These are phyloP conservation scores for Tyrannus savana DNA, from an alignment of 2,113 vertebrate species.

Conservation along the genomic window DNA sequence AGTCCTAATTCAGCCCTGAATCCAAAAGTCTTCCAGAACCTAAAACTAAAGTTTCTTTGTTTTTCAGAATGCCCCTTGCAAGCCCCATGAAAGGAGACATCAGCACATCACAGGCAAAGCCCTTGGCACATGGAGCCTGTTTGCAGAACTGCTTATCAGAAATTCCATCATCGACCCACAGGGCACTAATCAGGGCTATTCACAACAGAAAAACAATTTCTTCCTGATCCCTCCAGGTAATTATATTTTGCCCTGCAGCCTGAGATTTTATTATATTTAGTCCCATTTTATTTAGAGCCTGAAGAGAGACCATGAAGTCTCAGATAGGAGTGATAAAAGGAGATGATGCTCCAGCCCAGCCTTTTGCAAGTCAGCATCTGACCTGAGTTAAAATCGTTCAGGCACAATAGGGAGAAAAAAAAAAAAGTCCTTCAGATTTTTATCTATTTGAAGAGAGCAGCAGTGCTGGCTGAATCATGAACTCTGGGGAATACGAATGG, in stretches of 20 bases:
- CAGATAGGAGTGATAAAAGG: conserved; percentile 7
- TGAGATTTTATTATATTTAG: conserved; percentile 42
- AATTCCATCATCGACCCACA: neutral
- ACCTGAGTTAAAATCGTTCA: conserved; percentile 36
- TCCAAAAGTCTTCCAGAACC: neutral
- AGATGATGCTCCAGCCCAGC: neutral
- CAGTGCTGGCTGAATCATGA: conserved; percentile 29
- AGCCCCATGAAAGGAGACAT: neutral
- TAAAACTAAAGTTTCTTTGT: neutral
- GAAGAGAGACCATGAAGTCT: neutral
- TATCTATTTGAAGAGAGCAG: conserved; percentile 33
- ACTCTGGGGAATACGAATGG: neutral
- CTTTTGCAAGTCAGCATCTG: conserved; percentile 50
- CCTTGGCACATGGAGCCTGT: neutral
- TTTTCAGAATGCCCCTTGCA: neutral
- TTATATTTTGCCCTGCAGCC: conserved; percentile 39
- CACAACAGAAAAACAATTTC: neutral
- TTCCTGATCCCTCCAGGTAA: neutral
- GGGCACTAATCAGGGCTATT: neutral
- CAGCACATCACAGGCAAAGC: neutral
- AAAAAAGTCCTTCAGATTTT: neutral
- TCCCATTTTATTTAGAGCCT: conserved; percentile 16
- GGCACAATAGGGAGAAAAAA: neutral
- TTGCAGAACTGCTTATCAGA: neutral
- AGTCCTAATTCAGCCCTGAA: neutral